Evolutionary conservation across 1,140 invertebrate genomes (phyloP), one percentile per base, ranked within the genome.

Genomic region (Dreissena polymorpha): DNA sequence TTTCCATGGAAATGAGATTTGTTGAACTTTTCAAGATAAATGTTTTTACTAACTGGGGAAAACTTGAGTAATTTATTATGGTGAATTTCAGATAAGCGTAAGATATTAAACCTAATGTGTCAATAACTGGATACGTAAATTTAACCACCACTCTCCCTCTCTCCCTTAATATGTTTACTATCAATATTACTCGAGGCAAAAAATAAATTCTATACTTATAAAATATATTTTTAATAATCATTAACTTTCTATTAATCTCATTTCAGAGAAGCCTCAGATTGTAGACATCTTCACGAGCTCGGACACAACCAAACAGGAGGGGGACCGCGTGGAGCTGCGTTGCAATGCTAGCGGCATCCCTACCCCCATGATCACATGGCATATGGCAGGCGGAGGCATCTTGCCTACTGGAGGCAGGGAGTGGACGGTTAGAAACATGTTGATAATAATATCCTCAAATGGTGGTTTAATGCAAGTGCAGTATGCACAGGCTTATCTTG

Each of bases 191-290:
- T n/a, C n/a, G n/a, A n/a, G n/a, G n/a, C n/a, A n/a, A n/a, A n/a
- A n/a, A n/a, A n/a, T n/a, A n/a, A n/a, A n/a, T n/a, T n/a, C n/a
- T n/a, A n/a, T n/a, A n/a, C n/a, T n/a, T n/a, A n/a, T n/a, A n/a
- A n/a, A n/a, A n/a, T n/a, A n/a, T n/a, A n/a, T n/a, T n/a, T n/a
- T n/a, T n/a, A n/a, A n/a, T n/a, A n/a, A n/a, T n/a, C n/a, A n/a
- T n/a, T n/a, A n/a, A n/a, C n/a, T n/a, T n/a, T n/a, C n/a, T n/a
- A n/a, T n/a, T n/a, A n/a, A n/a, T n/a, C n/a, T n/a, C n/a, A n/a
- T n/a, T n/a, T 60, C 83, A 89, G 89, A 89, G 75, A 83, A 68
- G 23, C 89, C 89, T 7, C 83, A 86, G 75, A 89, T 90, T 50
- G 83, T 85, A 27, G 87, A 88, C 65, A 77, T 88, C n/a, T 53